A percentile compares a stretch with the other conserved stretches of the same genome.
Conservation (phyloP, 2,888 invertebrate genomes). For the Ophion obscuratus region DNA sequence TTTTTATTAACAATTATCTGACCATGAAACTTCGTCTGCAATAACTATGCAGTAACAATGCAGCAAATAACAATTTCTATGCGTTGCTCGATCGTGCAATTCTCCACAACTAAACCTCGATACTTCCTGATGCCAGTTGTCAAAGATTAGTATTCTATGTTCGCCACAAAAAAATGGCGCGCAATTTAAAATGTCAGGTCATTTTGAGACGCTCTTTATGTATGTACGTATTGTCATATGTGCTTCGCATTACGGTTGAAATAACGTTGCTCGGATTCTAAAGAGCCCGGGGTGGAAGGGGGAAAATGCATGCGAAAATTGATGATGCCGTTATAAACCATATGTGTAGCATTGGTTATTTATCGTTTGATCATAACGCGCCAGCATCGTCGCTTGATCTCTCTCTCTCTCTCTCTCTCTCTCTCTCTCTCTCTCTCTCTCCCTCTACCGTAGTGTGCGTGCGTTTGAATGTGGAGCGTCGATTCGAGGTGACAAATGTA, state of each 20-base stretch:
- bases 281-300: conserved; percentile 21
- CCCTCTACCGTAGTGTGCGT: background rate
- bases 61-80: no score
- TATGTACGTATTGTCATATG: background rate
- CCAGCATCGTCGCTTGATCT: conserved; percentile 22
- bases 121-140: no score
- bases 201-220: no score
- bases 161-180: no score
- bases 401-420: background rate
- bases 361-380: conserved; percentile 61
- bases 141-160: no score
- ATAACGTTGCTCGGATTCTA: conserved; percentile 48
- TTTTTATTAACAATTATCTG: no score
- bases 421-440: background rate
- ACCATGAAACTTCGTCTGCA: no score
- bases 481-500: conserved; percentile 64
- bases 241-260: conserved; percentile 8
- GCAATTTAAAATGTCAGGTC: no score
- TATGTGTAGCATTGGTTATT: conserved; percentile 53
- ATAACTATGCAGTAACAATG: no score
- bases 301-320: conserved; percentile 49
- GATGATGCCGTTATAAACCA: conserved; percentile 64
- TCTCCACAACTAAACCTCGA: no score
- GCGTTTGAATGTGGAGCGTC: conserved; percentile 33
- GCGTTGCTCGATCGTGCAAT: no score